Base-by-base conservation (phyloP, 1,140 invertebrate genomes). In the Drepana arcuata region DNA sequence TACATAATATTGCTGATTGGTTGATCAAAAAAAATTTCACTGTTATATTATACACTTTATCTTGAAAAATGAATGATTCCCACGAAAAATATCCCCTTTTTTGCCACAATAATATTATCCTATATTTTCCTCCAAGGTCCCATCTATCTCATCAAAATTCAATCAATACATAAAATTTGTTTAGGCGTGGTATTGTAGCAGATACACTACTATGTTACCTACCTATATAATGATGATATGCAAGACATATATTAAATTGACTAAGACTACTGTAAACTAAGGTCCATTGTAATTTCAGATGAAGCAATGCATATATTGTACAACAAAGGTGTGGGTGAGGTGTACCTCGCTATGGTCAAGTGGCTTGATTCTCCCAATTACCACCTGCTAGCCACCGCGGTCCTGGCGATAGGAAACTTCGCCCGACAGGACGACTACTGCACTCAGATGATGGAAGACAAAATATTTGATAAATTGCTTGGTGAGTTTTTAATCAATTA, bases 391-490 rank as follows among this genome's bases (percentile, higher is more conserved):
- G 89, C 91, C 11, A 92, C 94, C 15, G 93, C 91, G 0, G 90
- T 94, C 6, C 84, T 96, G 27, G 93, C 94, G 2, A 88, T 95
- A 55, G 94, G 93, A 1, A 97, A 97, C 81, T 96, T 97, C 84
- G 94, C 94, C 1, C 83, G 94, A 26, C 91, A 90, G 63, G 94
- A 96, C 77, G 87, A 87, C 12, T 91, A 95, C 63, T 95, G 95
- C 69, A 87, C 90, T 16, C 85, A 91, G 39, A 92, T 97, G 88
- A 93, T 95, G 48, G 81, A 90, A 33, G 87, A 90, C 52, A 91
- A 91, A 7, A 88, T 95, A 23, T 90, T 91, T 59, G 87, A 90
- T 49, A 91, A 92, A 65, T 79, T 97, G 25, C 73, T 95, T 6
- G 77, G 86, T 87, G 59, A 71, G 61, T 67, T 15, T 43, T 32